These are phyloP conservation scores for Psittacula cyanocephala DNA, from an alignment of 2,113 vertebrate genomes.

Conservation along the genomic window DNA sequence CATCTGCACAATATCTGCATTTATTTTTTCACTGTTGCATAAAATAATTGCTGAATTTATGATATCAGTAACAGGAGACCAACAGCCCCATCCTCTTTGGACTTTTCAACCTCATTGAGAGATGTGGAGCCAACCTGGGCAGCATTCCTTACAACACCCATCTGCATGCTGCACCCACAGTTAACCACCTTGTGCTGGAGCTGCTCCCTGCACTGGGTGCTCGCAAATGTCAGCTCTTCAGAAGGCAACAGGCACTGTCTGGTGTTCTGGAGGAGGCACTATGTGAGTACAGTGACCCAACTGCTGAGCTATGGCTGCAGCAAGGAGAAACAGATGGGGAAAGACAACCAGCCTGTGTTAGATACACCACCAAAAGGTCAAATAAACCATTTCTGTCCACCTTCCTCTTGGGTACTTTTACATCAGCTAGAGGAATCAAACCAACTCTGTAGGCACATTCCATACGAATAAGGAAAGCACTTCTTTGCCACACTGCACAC, in stretches of 20 bases:
- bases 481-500: not conserved
- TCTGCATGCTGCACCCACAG: not conserved
- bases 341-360: not conserved
- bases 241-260: not conserved
- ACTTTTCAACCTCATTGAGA: not conserved
- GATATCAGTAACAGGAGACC: not conserved
- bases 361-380: fast-evolving
- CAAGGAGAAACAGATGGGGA: not conserved
- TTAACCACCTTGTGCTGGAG: not conserved
- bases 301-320: not conserved
- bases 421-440: not conserved
- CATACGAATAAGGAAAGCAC: not conserved
- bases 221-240: not conserved
- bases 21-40: not conserved
- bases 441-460: not conserved
- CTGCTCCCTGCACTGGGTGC: not conserved
- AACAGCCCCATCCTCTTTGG: not conserved
- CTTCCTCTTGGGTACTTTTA: not conserved
- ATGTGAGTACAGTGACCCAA: not conserved
- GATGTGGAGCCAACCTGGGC: not conserved
- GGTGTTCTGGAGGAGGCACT: not conserved
- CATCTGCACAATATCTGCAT: not conserved
- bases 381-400: not conserved
- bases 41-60: not conserved
- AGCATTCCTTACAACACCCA: not conserved